phyloP scores from a whole-genome alignment of 1,140 invertebrate species.

The Drosophila nannoptera region DNA sequence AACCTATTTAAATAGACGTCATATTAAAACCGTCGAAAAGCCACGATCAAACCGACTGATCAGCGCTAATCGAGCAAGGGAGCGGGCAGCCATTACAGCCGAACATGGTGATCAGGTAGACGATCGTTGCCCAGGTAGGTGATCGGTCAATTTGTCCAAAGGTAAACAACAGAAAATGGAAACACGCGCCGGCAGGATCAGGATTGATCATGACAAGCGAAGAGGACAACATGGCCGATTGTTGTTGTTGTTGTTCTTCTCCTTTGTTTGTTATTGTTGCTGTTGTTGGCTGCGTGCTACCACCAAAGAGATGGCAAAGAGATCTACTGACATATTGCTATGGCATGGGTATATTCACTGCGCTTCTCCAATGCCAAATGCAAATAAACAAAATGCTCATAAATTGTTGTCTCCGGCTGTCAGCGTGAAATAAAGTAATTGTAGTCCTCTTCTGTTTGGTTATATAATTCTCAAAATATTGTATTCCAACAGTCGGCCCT shows the following conservation, averaged over 20 bases:
- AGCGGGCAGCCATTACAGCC: constrained; percentile 40
- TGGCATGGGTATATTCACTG: background rate
- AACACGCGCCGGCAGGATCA: constrained; percentile 73
- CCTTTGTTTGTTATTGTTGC: too few species aligned
- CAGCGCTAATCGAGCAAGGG: constrained; percentile 52
- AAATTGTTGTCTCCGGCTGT: constrained; percentile 52
- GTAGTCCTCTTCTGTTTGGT: constrained; percentile 42
- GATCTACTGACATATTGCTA: background rate
- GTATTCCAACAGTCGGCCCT: constrained; percentile 29
- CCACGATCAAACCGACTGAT: constrained; percentile 69
- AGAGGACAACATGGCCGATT: constrained; percentile 34
- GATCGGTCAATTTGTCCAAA: constrained; percentile 28
- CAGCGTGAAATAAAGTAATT: constrained; percentile 51
- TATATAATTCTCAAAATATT: constrained; percentile 64
- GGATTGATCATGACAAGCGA: constrained; percentile 58
- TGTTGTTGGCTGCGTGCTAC: constrained; percentile 26
- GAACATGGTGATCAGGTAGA: constrained; percentile 50
- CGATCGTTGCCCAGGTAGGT: constrained; percentile 43
- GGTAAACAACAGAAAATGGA: constrained; percentile 62
- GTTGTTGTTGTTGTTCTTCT: too few species aligned
- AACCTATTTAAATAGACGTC: constrained; percentile 73
- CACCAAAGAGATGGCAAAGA: constrained; percentile 2
- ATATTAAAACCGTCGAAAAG: constrained; percentile 68
- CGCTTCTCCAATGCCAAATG: constrained; percentile 13
- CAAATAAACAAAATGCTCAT: constrained; percentile 62